A percentile compares a stretch with the other conserved stretches of the same genome.
Conservation (phyloP, 2,113 vertebrate species). For the Perognathus longimembris region DNA sequence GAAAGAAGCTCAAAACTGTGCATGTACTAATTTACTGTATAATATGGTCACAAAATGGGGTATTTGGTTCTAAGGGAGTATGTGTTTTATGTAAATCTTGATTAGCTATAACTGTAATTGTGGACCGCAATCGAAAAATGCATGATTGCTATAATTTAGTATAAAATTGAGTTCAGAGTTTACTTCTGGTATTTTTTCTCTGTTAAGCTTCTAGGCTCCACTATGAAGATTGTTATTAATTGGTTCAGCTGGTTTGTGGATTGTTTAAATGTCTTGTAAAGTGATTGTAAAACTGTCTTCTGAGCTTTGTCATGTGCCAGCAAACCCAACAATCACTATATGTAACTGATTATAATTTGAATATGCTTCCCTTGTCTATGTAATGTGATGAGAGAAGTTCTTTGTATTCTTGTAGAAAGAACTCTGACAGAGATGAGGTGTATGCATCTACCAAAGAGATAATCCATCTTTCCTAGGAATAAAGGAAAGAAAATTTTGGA, state of each 20-base stretch:
- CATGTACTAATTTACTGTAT: neutral
- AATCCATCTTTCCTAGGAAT: neutral
- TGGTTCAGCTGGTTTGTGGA: neutral
- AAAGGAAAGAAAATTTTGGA: neutral
- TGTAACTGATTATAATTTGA: neutral
- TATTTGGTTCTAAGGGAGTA: neutral
- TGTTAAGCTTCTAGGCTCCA: neutral
- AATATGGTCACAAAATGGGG: no score
- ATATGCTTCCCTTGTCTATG: neutral
- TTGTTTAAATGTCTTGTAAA: no score
- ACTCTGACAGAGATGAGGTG: neutral
- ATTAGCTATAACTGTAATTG: neutral
- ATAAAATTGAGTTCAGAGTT: neutral
- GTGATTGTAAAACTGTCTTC: constrained; percentile 10
- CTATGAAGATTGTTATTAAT: neutral
- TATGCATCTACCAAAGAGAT: neutral
- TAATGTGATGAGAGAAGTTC: neutral
- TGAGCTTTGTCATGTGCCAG: neutral
- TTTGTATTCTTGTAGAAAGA: neutral
- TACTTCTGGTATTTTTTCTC: neutral
- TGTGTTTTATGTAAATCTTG: neutral
- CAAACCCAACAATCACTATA: neutral
- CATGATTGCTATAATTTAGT: neutral
- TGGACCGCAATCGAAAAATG: neutral
- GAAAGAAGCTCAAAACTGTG: neutral